A percentile compares a stretch with the other conserved stretches of the same genome.
Conservation (phyloP, 2,797 vertebrate genomes). For the Channa striata region DNA sequence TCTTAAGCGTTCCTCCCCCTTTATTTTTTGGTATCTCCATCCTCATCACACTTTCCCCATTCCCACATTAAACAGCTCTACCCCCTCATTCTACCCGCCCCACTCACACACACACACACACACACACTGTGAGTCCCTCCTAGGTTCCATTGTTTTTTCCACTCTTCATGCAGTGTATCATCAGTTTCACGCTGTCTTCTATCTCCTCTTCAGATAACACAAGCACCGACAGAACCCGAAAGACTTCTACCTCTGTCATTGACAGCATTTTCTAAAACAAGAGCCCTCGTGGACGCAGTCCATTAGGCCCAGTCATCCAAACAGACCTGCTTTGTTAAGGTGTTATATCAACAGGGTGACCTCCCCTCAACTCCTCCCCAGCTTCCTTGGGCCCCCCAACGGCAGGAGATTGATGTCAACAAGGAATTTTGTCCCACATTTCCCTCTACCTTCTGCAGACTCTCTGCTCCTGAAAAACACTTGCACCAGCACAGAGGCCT, state of each 20-base stretch:
- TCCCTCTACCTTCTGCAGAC: constrained; percentile 77
- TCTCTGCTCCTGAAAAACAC: constrained; percentile 78
- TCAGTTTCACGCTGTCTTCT: constrained; percentile 34
- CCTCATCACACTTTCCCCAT: constrained; percentile 2
- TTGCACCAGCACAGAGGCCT: constrained; percentile 78
- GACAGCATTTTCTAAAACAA: constrained; percentile 76
- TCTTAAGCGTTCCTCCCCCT: constrained; percentile 24
- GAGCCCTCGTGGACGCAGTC: constrained; percentile 75
- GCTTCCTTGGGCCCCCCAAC: constrained; percentile 85
- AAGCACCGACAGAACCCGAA: constrained; percentile 35
- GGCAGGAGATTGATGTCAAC: constrained; percentile 88
- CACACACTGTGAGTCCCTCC: constrained; percentile 21
- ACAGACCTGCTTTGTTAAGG: constrained; percentile 88
- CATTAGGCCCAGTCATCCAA: constrained; percentile 81
- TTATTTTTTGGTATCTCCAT: no score
- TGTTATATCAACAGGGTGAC: constrained; percentile 86
- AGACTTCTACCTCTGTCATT: constrained; percentile 34
- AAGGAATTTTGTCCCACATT: constrained; percentile 84
- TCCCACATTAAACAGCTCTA: background rate
- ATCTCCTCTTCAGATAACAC: constrained; percentile 50
- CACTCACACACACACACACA: no score
- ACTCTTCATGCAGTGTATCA: constrained; percentile 31
- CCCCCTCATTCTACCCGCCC: no score
- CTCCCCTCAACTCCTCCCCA: constrained; percentile 78
- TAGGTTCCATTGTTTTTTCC: constrained; percentile 32